A percentile compares a stretch with the other conserved stretches of the same genome.
Conservation (phyloP, 1,140 invertebrate genomes). For the Oncopeltus fasciatus region DNA sequence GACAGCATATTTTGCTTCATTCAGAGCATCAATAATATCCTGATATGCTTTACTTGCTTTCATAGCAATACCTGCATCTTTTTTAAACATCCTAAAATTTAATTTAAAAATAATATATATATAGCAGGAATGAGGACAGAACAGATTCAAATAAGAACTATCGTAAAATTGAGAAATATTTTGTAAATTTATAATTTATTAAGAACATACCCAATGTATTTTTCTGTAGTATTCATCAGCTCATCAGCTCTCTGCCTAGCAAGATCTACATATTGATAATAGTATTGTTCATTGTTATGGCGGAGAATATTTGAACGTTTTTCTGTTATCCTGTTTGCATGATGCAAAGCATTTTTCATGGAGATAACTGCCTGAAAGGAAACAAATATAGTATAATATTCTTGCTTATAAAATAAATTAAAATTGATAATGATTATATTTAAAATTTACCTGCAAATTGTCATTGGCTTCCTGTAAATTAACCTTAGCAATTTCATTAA, state of each 20-base stretch:
- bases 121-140: too few relatives aligned
- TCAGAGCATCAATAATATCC: constrained; percentile 54
- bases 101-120: neutral
- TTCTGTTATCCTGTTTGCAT: too few relatives aligned
- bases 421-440: too few relatives aligned
- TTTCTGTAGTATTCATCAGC: constrained; percentile 16
- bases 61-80: constrained; percentile 49
- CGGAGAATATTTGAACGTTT: too few relatives aligned
- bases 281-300: too few relatives aligned
- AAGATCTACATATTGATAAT: neutral
- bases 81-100: constrained; percentile 15
- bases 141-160: too few relatives aligned
- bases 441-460: neutral
- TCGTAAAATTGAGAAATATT: too few relatives aligned
- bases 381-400: too few relatives aligned
- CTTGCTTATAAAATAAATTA: too few relatives aligned
- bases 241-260: neutral
- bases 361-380: constrained; percentile 1
- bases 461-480: constrained; percentile 4
- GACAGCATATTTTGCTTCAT: constrained; percentile 45
- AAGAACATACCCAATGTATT: constrained; percentile 19
- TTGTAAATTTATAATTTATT: too few relatives aligned
- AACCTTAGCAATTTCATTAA: constrained; percentile 8
- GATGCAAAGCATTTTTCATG: neutral
- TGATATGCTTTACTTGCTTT: constrained; percentile 68